Conservation (phyloP, 2,113 vertebrate species). For the Varanus komodoensis region DNA sequence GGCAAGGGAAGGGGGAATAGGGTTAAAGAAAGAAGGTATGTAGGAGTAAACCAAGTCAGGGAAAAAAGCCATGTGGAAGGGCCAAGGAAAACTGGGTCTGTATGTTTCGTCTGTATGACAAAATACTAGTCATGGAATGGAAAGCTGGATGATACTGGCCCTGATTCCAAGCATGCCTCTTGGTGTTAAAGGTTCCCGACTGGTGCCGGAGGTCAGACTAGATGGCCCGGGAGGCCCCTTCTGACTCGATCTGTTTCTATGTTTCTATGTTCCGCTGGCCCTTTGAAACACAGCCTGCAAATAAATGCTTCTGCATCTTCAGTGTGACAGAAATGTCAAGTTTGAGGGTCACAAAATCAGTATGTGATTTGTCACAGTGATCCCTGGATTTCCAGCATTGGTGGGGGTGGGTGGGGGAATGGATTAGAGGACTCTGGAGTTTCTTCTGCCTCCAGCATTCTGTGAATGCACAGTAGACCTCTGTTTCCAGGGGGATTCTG, state of each 20-base stretch:
- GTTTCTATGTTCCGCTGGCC: not conserved
- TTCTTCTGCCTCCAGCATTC: not conserved
- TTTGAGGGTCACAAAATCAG: not conserved
- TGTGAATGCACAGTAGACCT: not conserved
- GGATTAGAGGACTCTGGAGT: not conserved
- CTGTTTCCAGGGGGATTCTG: no score
- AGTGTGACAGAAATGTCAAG: not conserved
- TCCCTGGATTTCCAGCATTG: not conserved
- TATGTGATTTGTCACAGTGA: not conserved
- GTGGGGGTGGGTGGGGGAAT: no score
- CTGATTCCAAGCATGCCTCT: not conserved
- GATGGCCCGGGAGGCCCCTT: no score
- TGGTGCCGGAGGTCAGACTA: no score
- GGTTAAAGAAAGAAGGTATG: not conserved
- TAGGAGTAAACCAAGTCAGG: not conserved
- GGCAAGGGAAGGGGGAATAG: not conserved
- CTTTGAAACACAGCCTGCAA: not conserved
- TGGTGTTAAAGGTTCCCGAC: not conserved
- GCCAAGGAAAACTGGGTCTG: not conserved
- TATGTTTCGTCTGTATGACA: not conserved
- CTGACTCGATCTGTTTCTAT: no score
- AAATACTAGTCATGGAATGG: not conserved
- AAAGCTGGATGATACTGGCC: not conserved
- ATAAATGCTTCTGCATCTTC: not conserved
- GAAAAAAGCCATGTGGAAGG: not conserved